Evolutionary conservation across 2,797 vertebrate genomes (phyloP).

Genomic region (Spea hammondii): DNA sequence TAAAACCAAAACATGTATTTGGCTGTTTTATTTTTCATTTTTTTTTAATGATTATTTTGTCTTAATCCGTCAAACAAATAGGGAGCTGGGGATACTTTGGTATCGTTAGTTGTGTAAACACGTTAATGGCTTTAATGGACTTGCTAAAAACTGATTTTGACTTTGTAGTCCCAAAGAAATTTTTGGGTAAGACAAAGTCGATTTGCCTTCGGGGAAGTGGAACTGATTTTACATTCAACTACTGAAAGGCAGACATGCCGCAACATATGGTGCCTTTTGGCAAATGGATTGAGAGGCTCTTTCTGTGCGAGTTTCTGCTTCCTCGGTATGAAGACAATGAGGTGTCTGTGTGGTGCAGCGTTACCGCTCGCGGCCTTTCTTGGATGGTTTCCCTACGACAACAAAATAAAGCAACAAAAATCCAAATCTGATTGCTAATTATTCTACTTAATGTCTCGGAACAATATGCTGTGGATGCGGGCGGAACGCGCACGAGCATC

Average conservation of each 20-base stretch:
- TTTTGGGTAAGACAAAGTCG: not conserved
- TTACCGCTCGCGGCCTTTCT: not conserved
- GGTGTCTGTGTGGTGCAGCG: not conserved
- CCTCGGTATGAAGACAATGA: not conserved
- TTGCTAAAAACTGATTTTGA: not conserved
- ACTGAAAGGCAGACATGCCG: not conserved
- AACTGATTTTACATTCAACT: not conserved
- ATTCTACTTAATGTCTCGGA: not conserved
- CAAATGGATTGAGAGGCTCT: not conserved
- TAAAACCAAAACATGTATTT: no score
- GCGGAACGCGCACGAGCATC: not conserved
- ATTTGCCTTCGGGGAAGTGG: not conserved
- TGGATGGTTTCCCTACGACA: not conserved
- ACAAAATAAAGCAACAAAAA: not conserved
- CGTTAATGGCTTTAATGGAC: slow-evolving; percentile 4
- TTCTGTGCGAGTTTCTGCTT: not conserved
- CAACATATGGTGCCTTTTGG: not conserved
- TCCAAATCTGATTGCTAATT: not conserved
- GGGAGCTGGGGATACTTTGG: no score
- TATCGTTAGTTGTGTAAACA: not conserved
- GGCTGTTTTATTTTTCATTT: no score
- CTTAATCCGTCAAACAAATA: no score
- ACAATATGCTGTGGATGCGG: not conserved
- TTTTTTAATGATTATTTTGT: no score
- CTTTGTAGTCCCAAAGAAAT: not conserved